phyloP scores from a whole-genome alignment of 2,797 vertebrate species.

The Otolemur crassicaudatus region DNA sequence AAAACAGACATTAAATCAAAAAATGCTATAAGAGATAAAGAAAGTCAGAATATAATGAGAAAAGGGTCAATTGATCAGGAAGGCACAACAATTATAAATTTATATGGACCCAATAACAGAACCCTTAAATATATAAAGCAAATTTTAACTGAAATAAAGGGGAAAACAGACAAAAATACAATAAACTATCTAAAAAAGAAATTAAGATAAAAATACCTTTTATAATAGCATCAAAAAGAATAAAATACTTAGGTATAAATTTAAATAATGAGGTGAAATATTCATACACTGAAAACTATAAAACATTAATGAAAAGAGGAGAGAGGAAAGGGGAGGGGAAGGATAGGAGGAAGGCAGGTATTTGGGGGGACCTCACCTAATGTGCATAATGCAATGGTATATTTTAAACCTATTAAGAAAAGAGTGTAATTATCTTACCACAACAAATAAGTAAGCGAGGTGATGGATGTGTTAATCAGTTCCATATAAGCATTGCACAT shows the following conservation, averaged over 20 bases:
- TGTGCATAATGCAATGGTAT: too few relatives aligned
- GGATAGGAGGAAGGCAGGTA: too few relatives aligned
- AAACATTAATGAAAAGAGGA: not conserved
- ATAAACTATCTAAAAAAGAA: not conserved
- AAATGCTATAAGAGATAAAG: not conserved
- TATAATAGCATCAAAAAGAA: not conserved
- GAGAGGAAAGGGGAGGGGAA: too few relatives aligned
- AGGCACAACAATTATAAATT: not conserved
- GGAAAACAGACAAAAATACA: not conserved
- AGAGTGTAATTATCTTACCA: too few relatives aligned
- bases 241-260: not conserved
- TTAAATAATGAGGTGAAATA: not conserved
- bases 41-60: not conserved
- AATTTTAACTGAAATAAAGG: not conserved
- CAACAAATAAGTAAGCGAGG: too few relatives aligned
- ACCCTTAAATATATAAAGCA: not conserved
- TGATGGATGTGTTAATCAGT: too few relatives aligned
- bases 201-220: not conserved
- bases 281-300: not conserved
- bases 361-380: too few relatives aligned
- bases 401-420: too few relatives aligned
- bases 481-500: too few relatives aligned
- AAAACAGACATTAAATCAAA: not conserved
- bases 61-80: not conserved
- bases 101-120: not conserved